Percentiles rank a stretch among this genome's conserved stretches.
phyloP scores from a whole-genome alignment of 2,797 vertebrate species.

The Hylomyscus alleni region DNA sequence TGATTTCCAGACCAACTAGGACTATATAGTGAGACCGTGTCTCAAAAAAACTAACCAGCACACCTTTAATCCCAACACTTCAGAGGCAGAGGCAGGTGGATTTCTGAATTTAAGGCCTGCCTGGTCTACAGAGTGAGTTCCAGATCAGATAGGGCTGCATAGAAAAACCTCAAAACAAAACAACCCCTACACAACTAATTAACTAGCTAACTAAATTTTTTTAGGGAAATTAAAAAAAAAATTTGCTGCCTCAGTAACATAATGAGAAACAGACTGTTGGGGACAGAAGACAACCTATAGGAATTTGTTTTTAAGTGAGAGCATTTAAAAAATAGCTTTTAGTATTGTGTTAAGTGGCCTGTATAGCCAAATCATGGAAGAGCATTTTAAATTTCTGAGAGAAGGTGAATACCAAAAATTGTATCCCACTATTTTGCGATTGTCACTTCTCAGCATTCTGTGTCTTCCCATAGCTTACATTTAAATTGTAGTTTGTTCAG shows the following conservation, averaged over 20 bases:
- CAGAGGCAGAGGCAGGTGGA: not conserved
- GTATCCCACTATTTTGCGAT: not conserved
- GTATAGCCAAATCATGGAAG: not conserved
- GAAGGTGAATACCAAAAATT: not conserved
- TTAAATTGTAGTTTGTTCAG: not conserved
- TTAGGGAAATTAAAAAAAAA: not conserved
- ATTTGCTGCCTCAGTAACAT: not conserved
- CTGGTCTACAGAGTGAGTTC: not conserved
- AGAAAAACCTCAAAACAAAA: not conserved
- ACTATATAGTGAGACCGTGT: not conserved
- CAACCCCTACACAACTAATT: not conserved
- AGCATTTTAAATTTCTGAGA: constrained; percentile 35
- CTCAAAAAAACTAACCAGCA: not conserved
- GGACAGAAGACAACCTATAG: not conserved
- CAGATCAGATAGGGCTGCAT: not conserved
- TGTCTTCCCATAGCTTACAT: not conserved
- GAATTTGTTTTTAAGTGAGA: constrained; percentile 47
- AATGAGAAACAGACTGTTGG: constrained; percentile 8
- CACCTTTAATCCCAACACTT: not conserved
- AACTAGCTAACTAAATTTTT: not conserved
- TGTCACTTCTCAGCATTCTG: not conserved
- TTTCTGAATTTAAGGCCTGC: not conserved
- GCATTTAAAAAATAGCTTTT: not conserved
- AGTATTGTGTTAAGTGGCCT: not conserved
- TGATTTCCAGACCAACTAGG: not conserved